Evolutionary conservation across 2,888 invertebrate species (phyloP), one percentile per base, ranked within the genome.

Genomic region (Colletes collaris): DNA sequence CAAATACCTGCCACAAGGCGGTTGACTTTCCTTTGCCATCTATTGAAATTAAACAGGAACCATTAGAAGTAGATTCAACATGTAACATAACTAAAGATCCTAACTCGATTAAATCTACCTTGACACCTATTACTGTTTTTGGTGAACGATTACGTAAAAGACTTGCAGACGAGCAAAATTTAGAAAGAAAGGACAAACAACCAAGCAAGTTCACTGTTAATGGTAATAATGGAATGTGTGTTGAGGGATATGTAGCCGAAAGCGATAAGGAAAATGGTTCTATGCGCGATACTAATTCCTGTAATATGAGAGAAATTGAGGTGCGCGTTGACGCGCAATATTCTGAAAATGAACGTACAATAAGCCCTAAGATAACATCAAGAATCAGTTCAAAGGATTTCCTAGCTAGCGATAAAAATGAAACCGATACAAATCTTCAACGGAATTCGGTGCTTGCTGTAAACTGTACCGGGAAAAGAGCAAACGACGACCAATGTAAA

Each of bases 91-190:
- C 7, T 13, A 69, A 67, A 16, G 40, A 59, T 40, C 55, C 27
- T 62, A 62, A 71, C 16, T 60, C 13, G 7, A 63, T 13, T 13
- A 64, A 65, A 13, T 44, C 71, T 2, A 55, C 60, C 2, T 50
- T 55, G 13, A n/a, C 46, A 1, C 60, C 65, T 4, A 66, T 50
- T 7, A 92, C 92, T 0, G 16, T 92, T 2, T 92, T 89, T 74
- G 90, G 90, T 0, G 87, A 91, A 71, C 86, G 92, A 65, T 79
- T 92, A 10, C 82, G 80, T 27, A 90, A 87, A 67, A 90, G 76
- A 55, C 73, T 82, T 1, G 56, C 40, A 0, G 76, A 84, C 6
- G 64, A 70, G 5, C 68, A 81, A 19, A 60, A 79, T 16, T 50
- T 62, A 11, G 59, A 58, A 27, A 58, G 62, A 4, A 64, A 52